These are phyloP conservation scores for Chondrosia reniformis DNA, from an alignment of 37 sponge, comb jelly and placozoan genomes.

Conservation along the genomic window DNA sequence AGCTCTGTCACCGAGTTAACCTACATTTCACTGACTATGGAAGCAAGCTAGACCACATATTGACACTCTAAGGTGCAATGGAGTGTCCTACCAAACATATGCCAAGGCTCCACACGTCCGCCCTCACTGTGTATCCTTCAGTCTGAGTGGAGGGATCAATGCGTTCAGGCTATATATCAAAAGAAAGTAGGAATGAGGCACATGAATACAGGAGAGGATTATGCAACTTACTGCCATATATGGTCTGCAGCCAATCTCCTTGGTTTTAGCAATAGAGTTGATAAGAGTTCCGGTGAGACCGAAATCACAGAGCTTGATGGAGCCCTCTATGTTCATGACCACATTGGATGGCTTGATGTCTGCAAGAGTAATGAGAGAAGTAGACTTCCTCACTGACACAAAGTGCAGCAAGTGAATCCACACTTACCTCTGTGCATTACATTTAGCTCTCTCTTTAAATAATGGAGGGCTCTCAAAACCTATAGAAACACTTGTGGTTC, in stretches of 20 bases:
- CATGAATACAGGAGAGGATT: neutral
- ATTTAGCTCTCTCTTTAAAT: conserved; percentile 64
- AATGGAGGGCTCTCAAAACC: conserved; percentile 76
- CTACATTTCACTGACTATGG: neutral
- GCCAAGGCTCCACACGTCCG: conserved; percentile 96
- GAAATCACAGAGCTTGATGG: conserved; percentile 97
- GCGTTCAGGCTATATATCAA: conserved; percentile 70
- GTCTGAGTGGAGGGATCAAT: conserved; percentile 67
- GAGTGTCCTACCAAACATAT: conserved; percentile 76
- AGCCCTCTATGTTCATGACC: conserved; percentile 70
- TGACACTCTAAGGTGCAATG: neutral
- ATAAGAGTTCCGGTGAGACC: conserved; percentile 92
- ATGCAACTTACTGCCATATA: conserved; percentile 63
- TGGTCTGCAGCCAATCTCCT: conserved; percentile 62
- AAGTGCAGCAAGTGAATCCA: neutral
- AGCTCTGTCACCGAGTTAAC: neutral
- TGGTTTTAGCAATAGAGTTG: conserved; percentile 83
- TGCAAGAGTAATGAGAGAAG: too few species aligned
- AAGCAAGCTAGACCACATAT: too few species aligned
- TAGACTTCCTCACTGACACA: neutral
- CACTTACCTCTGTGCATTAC: conserved; percentile 81
- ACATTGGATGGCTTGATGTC: conserved; percentile 97
- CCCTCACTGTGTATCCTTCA: conserved; percentile 85
- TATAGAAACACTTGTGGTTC: neutral
- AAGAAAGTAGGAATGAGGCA: neutral